Conservation (phyloP, 2,113 vertebrate genomes). For the Melanostigma gelatinosum region DNA sequence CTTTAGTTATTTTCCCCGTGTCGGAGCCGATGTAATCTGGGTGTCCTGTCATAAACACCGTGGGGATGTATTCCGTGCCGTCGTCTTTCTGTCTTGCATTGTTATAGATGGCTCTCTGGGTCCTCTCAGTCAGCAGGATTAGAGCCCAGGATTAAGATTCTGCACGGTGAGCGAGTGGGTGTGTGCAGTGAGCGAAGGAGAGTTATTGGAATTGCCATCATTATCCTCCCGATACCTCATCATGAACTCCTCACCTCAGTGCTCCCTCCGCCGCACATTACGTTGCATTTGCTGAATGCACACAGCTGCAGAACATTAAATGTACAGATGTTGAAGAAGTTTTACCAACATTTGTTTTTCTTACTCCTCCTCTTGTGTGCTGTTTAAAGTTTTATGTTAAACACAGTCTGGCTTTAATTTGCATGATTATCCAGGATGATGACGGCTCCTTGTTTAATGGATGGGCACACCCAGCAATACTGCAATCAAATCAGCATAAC, state of each 20-base stretch:
- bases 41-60: conserved; percentile 52
- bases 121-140: conserved; percentile 69
- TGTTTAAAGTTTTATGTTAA: not conserved
- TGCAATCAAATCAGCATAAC: not conserved
- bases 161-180: conserved; percentile 50
- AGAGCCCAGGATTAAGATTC: conserved; percentile 72
- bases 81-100: conserved; percentile 56
- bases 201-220: conserved; percentile 73
- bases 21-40: conserved; percentile 50
- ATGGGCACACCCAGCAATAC: not conserved
- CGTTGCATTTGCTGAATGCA: conserved; percentile 31
- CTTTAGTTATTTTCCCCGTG: conserved; percentile 16
- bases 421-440: conserved; percentile 4
- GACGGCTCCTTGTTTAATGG: not conserved
- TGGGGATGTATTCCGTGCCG: conserved; percentile 38
- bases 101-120: conserved; percentile 61
- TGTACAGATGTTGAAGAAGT: conserved; percentile 40
- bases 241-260: conserved; percentile 64
- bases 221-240: conserved; percentile 74
- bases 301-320: conserved; percentile 49
- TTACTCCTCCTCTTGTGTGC: not conserved
- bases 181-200: conserved; percentile 51
- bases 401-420: not conserved
- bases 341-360: not conserved
- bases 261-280: conserved; percentile 28